Evolutionary conservation across 2,113 vertebrate species (phyloP), one percentile per base, ranked within the genome.

Genomic region (Cephalopholis sonnerati): DNA sequence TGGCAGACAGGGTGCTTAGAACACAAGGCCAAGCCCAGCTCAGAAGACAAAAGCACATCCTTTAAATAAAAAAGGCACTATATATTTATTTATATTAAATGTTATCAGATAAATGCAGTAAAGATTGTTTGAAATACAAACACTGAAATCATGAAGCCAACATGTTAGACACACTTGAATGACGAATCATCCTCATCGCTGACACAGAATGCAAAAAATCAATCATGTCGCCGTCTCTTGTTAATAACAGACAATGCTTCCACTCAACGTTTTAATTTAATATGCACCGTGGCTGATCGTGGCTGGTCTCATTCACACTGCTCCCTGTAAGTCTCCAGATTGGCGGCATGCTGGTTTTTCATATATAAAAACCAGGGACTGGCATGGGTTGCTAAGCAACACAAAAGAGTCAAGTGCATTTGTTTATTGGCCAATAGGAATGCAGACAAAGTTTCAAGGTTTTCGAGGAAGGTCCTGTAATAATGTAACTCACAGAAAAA

Each of bases 371-470:
- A 88, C 58, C 83, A 83, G 85, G 87, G 86, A 87, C 87, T 88
- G 88, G 86, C 86, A 89, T 87, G 39, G 22, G 92, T 94, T 94
- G 93, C 93, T 93, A 81, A 81, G 93, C 92, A 94, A 94, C 93
- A 92, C 89, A 94, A 94, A 93, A 91, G 87, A 93, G 87, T 93
- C 80, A 88, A 92, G 87, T 84, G 85, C 75, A 83, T 91, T 89
- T 90, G 82, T 91, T 91, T 91, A 92, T 86, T 82, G 85, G 82
- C 82, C 87, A 92, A 92, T 89, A 84, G 87, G 81, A 88, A 87
- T 70, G 73, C 66, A 84, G 84, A 88, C 75, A 91, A 89, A 91
- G 82, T 93, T 93, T 92, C 86, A 93, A 92, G 92, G 91, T 84
- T 94, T 88, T 77, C 7, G 15, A 74, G 57, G 74, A 87, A 77